Base-by-base conservation (phyloP, 2,888 invertebrate genomes). In the Caenorhabditis macrosperma region DNA sequence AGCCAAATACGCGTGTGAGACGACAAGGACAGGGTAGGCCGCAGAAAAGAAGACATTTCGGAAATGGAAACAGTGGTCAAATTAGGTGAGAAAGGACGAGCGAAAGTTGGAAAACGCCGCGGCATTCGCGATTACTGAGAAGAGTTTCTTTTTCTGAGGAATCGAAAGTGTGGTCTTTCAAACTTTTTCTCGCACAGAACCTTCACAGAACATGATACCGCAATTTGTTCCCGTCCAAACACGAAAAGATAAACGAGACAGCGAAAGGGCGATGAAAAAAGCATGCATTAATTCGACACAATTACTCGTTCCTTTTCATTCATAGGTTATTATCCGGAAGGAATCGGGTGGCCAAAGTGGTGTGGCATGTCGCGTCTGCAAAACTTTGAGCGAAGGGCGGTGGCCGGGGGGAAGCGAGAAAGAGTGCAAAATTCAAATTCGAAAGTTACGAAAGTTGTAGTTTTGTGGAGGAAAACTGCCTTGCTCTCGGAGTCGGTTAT, bases 291-390 rank as follows among this genome's bases (percentile, higher is more conserved):
- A 35, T 64, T 72, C 28, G 28, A 64, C 46, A 72, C 63, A 71
- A 71, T 71, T 71, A 63, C 71, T 35, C 22, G 55, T 54, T 46
- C 41, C 38, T 52, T 55, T 26, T 74, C 74, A 74, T 74, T 64
- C 74, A 74, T 64, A 74, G 64, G 64, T 50, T 74, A 74, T 74
- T 74, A 64, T 50, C 50, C 59, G 35, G 26, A 52, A 60, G 22
- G 15, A 20, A 24, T 22, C 12, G 12, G 48, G 33, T 7, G 41
- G 41, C 30, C 28, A 48, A 59, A 38, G 57, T 57, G 24, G 35
- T 38, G 57, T 20, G 35, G 54, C 28, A 41, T 33, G 7, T 15
- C 5, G 41, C 1, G 54, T 24, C 26, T n/a, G 17, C 17, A 12
- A n/a, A n/a, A 67, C 46, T 33, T 52, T 26, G 55, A n/a, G n/a